A percentile compares a stretch with the other conserved stretches of the same genome.
phyloP scores from a whole-genome alignment of 1,140 invertebrate genomes.

The Anastatus disparis region DNA sequence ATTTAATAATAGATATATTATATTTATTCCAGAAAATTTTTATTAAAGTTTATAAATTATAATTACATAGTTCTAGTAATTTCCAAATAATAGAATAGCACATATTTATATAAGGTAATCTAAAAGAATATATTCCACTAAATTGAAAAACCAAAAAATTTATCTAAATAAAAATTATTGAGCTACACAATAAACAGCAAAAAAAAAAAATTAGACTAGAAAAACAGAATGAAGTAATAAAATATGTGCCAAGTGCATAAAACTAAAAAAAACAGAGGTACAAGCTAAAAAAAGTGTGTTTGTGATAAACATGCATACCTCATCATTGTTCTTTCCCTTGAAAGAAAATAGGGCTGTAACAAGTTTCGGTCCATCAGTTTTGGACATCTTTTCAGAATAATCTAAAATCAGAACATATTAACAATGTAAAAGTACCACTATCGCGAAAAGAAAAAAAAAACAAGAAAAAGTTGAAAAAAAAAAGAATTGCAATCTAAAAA shows the following conservation, averaged over 20 bases:
- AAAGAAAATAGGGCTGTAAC: conserved; percentile 93
- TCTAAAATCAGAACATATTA: conserved; percentile 31
- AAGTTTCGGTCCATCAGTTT: conserved; percentile 72
- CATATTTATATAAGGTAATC: no score
- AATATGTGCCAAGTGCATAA: conserved; percentile 37
- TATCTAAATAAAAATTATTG: no score
- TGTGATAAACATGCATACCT: conserved; percentile 71
- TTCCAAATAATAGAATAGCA: no score
- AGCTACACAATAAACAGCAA: no score
- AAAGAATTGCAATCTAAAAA: no score
- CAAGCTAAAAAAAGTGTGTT: neutral
- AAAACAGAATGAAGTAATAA: neutral
- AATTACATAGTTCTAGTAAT: no score
- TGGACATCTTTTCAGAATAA: conserved; percentile 55
- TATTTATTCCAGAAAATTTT: no score
- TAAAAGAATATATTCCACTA: no score
- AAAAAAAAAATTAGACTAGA: no score
- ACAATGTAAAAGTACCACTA: neutral
- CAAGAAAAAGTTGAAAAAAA: neutral
- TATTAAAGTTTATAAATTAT: no score
- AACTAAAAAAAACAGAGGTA: neutral
- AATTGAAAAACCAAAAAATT: no score
- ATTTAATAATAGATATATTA: no score
- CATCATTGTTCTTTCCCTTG: conserved; percentile 96
- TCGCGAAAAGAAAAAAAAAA: neutral